Conservation (phyloP, 2,888 invertebrate species). For the Agrilus cyanescens region DNA sequence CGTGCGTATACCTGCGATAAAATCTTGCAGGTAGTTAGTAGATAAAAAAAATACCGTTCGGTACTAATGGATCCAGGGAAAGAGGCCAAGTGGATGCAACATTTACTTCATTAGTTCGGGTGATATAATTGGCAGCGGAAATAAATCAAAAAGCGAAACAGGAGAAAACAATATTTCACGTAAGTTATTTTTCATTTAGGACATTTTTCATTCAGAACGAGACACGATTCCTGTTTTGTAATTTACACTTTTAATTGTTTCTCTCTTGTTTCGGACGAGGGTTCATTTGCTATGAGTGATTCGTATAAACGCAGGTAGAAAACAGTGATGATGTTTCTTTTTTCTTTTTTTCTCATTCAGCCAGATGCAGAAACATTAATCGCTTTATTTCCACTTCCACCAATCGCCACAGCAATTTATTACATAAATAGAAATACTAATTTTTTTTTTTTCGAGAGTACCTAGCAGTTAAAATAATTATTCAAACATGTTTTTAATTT, state of each 20-base stretch:
- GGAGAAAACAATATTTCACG: conserved; percentile 31
- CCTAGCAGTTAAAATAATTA: too few species aligned
- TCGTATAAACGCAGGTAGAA: conserved; percentile 13
- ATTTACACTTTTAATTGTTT: conserved; percentile 37
- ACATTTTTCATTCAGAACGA: conserved; percentile 31
- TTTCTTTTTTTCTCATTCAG: not conserved
- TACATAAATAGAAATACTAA: too few species aligned
- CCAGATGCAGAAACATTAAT: not conserved
- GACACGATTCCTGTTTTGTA: conserved; percentile 26
- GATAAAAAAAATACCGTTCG: too few species aligned
- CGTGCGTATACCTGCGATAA: too few species aligned
- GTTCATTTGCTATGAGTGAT: conserved; percentile 17
- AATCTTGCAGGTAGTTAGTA: too few species aligned
- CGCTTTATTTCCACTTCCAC: not conserved
- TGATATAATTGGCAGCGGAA: conserved; percentile 30
- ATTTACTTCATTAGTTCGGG: conserved; percentile 22
- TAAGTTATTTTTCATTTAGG: conserved; percentile 28
- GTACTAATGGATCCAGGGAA: too few species aligned
- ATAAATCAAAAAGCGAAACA: conserved; percentile 28
- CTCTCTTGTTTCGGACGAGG: conserved; percentile 25
- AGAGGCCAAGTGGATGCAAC: conserved; percentile 1
- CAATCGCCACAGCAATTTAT: not conserved
- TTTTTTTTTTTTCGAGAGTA: too few species aligned
- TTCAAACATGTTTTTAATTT: too few species aligned
- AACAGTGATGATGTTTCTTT: too few species aligned